Conservation (phyloP, 2,113 vertebrate genomes). For the Rousettus leschenaultii region DNA sequence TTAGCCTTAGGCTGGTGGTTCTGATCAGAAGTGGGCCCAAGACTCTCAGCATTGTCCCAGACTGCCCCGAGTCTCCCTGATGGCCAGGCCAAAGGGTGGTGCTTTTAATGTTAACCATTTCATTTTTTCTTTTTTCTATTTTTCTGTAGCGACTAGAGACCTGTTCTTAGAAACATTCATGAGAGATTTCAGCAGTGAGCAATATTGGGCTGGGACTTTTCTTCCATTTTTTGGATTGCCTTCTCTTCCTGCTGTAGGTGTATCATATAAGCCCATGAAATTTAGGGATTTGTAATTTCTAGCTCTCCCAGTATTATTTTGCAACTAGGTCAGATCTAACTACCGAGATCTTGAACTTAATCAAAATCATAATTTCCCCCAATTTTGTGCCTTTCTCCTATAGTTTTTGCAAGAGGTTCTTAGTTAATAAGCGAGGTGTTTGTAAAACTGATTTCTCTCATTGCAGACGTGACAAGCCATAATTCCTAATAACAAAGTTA, state of each 20-base stretch:
- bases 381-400: background rate
- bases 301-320: background rate
- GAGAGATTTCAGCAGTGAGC: background rate
- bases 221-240: background rate
- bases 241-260: background rate
- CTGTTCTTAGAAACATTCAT: background rate
- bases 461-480: conserved; percentile 84
- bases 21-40: background rate
- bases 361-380: background rate
- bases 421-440: conserved; percentile 76
- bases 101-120: background rate
- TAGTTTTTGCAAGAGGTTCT: conserved; percentile 18
- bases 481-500: conserved; percentile 89
- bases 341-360: background rate
- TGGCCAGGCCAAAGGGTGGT: background rate
- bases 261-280: background rate
- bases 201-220: background rate
- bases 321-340: background rate
- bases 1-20: background rate
- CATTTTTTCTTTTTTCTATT: background rate
- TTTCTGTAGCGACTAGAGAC: background rate
- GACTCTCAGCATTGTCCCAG: background rate
- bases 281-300: background rate
- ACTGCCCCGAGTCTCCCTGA: background rate
- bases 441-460: conserved; percentile 79